phyloP scores from a whole-genome alignment of 2,113 vertebrate species.

The Felis chaus region DNA sequence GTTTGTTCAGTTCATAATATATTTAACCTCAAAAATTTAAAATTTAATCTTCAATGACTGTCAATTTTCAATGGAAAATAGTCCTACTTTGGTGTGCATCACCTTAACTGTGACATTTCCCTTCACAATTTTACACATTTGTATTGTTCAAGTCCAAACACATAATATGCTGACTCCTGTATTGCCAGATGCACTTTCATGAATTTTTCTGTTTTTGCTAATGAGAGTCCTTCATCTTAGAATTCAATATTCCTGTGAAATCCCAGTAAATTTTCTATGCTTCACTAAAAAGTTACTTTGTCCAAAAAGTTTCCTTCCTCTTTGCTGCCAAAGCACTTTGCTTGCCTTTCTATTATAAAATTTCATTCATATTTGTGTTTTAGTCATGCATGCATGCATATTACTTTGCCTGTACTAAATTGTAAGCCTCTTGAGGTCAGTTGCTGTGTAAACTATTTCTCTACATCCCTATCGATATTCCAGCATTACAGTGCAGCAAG shows the following conservation, averaged over 20 bases:
- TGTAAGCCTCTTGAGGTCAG: background rate
- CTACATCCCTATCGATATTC: no score
- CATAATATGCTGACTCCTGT: background rate
- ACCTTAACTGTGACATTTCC: background rate
- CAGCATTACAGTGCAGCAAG: background rate
- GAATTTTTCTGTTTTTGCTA: background rate
- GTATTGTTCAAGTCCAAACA: background rate
- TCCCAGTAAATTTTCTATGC: background rate
- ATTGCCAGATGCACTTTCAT: background rate
- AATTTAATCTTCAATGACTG: background rate
- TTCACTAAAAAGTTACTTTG: background rate
- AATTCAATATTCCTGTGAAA: background rate
- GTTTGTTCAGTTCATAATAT: background rate
- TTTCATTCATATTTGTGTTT: background rate
- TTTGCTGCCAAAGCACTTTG: background rate
- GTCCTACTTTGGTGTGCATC: background rate
- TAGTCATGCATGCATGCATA: background rate
- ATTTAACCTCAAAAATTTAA: background rate
- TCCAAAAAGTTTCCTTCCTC: background rate
- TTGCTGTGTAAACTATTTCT: background rate
- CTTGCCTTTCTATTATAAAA: background rate
- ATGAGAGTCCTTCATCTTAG: background rate
- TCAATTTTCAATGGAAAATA: background rate
- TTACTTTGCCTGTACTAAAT: background rate
- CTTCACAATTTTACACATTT: background rate